Conservation (phyloP, 2,888 invertebrate genomes). For the Meiosimyza decipiens region DNA sequence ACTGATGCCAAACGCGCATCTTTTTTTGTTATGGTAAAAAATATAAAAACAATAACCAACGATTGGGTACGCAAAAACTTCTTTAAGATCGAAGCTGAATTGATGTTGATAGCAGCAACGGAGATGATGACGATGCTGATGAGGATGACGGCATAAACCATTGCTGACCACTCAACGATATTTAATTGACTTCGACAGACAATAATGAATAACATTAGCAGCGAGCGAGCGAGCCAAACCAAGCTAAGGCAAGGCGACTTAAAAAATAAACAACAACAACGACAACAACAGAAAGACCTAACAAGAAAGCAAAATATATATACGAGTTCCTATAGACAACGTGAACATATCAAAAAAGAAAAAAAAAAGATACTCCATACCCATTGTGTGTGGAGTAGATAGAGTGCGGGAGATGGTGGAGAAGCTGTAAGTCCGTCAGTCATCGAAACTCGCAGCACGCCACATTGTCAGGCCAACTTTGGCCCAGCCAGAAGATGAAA, state of each 20-base stretch:
- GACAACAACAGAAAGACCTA: neutral
- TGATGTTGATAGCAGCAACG: too few species aligned
- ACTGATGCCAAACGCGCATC: too few species aligned
- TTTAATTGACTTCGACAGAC: conserved; percentile 26
- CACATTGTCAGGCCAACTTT: too few species aligned
- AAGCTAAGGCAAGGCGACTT: neutral
- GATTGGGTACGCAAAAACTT: too few species aligned
- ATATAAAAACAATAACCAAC: too few species aligned
- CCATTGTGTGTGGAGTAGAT: neutral
- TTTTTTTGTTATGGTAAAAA: too few species aligned
- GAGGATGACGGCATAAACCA: conserved; percentile 7
- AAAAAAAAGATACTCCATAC: conserved; percentile 1
- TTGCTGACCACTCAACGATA: conserved; percentile 28
- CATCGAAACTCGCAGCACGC: too few species aligned
- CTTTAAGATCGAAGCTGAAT: too few species aligned
- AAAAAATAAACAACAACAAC: neutral
- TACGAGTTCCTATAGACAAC: neutral
- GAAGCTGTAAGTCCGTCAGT: too few species aligned
- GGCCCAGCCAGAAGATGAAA: neutral
- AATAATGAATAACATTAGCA: conserved; percentile 27
- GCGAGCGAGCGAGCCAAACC: neutral
- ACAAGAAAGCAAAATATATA: neutral
- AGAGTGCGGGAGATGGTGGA: neutral
- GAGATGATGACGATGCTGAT: neutral
- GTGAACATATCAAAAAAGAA: conserved; percentile 4